phyloP scores from a whole-genome alignment of 2,797 vertebrate species.

The Pangasius djambal region DNA sequence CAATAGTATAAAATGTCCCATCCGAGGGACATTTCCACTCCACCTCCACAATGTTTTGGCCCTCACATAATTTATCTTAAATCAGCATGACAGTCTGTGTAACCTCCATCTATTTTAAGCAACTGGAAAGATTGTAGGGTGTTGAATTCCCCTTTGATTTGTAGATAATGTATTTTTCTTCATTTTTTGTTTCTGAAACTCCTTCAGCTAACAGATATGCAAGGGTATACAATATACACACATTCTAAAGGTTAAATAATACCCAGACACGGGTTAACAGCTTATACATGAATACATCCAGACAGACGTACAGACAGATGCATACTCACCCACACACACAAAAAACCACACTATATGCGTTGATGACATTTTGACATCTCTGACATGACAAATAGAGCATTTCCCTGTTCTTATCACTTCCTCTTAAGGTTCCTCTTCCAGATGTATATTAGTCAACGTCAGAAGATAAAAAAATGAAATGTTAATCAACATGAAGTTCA shows the following conservation, averaged over 20 bases:
- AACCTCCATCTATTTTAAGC: background rate
- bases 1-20: background rate
- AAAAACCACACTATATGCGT: too few species aligned
- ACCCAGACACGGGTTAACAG: background rate
- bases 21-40: background rate
- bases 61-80: background rate
- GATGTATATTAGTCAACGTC: background rate
- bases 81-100: background rate
- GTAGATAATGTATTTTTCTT: background rate
- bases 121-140: background rate
- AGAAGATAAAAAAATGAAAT: background rate
- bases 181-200: constrained; percentile 3
- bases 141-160: constrained; percentile 40
- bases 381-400: background rate
- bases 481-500: background rate
- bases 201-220: background rate
- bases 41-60: background rate
- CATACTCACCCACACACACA: constrained; percentile 3
- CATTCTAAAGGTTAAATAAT: constrained; percentile 11
- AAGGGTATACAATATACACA: constrained; percentile 8
- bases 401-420: constrained; percentile 24
- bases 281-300: background rate
- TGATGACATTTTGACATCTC: constrained; percentile 18
- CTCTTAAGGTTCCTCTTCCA: constrained; percentile 24
- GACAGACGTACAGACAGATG: background rate